Evolutionary conservation across 2,113 vertebrate genomes (phyloP).

Genomic region (Tyto alba): DNA sequence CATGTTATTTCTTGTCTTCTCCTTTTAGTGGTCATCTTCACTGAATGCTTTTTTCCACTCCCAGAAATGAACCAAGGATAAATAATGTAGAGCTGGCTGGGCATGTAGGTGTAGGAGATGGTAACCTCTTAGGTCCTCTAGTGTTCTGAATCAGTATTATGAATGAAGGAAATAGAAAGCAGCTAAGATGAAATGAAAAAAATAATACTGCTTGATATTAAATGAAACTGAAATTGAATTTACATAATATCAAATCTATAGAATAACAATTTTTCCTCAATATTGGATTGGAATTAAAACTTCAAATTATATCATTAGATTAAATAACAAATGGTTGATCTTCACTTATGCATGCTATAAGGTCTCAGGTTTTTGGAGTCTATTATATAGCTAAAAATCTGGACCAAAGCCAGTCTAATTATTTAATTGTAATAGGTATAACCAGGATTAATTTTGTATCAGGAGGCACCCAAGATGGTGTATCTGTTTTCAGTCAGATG

Average conservation of each 20-base stretch:
- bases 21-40: neutral
- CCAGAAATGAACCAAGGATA: neutral
- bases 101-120: neutral
- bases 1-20: neutral
- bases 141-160: neutral
- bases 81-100: neutral
- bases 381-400: neutral
- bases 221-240: neutral
- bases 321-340: neutral
- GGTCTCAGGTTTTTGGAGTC: neutral
- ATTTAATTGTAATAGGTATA: neutral
- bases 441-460: neutral
- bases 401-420: neutral
- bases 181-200: neutral
- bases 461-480: accelerated
- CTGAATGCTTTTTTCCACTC: neutral
- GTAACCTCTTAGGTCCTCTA: neutral
- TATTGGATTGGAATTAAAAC: neutral
- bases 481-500: neutral
- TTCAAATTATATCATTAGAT: neutral
- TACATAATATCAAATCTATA: neutral
- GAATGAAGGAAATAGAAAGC: neutral
- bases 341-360: neutral
- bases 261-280: accelerated
- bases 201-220: neutral